Evolutionary conservation across 1,140 invertebrate species (phyloP), one percentile per base, ranked within the genome.

Genomic region (Megalopta genalis): DNA sequence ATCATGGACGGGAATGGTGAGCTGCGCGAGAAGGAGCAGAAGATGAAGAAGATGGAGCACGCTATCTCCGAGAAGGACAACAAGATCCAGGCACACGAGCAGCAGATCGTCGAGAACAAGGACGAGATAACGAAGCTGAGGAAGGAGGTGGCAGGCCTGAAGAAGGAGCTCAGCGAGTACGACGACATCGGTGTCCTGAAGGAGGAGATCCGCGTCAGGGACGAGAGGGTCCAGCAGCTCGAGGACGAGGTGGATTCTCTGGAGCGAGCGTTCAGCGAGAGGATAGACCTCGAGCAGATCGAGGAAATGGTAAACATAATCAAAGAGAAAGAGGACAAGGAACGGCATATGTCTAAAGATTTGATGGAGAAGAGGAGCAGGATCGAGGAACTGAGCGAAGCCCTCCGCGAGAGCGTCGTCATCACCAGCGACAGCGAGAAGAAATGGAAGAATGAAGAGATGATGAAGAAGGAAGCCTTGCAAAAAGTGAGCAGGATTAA

Each of bases 401-500:
- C 90, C 46, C 91, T 98, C 37, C 94, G 95, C 77, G 95, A 95
- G 86, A 95, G 94, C 39, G 93, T 96, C 52, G 88, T 94, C 81
- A 95, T 96, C 80, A 94, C 95, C 21, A 94, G 94, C 3, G 95
- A 96, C 73, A 92, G 94, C 63, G 95, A 96, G 77, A 93, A 93
- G 59, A 94, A 95, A 82, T 93, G 96, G 39, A 94, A 94, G 82
- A 89, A 93, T 65, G 95, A 95, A 81, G 94, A 95, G 88, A 93
- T 93, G 75, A 92, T 93, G 74, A 93, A 94, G 83, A 94, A 94
- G 85, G 93, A 93, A 84, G 94, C 95, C 77, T 91, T 95, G 82
- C 93, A 95, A 87, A 95, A 94, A 93, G 95, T 96, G 92, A 93
- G 88, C 88, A 65, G 12, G 18, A 76, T 8, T 21, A 4, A 5